Base-by-base conservation (phyloP, 2,797 vertebrate genomes). In the Anguilla obscura region DNA sequence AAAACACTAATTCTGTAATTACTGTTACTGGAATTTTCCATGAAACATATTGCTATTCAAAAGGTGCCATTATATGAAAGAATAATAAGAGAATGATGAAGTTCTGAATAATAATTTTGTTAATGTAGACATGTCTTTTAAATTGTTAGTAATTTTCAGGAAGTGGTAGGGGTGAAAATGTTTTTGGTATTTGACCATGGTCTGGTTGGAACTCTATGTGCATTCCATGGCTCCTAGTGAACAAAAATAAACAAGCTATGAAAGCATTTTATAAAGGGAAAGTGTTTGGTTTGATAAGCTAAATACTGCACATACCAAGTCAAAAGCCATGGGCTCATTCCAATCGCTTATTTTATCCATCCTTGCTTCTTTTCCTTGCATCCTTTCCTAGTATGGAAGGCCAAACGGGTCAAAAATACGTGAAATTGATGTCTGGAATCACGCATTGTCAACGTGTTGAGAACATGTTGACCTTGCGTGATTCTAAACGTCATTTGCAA, bases 251-350 rank as follows among this genome's bases (percentile, higher is more conserved):
- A 36, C 71, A 36, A 74, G 2, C 71, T 30, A 14, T 36, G 9
- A 74, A 79, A 79, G 1, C 45, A 79, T 79, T 48, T 80, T 40
- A 21, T 24, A 80, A 80, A 48, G 14, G 76, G 33, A 80, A 80
- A 80, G 76, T 48, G 40, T 80, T 80, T 80, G 6, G 76, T 48
- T 80, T 21, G 69, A 80, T 80, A 14, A 80, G 14, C 76, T 45
- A 48, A 80, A 76, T 76, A 76, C 71, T 36, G 36, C 36, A 8
- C 76, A 80, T 48, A 80, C 16, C 76, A 40, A 24, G 33, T 21
- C 33, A 18, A 80, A 7, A 10, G 36, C 14, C 6, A 80, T 80
- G 30, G 5, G 33, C 33, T 1, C 40, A 45, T 45, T 45, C 40
- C 40, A 45, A 45, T 45, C 40, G 4, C 40, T 45, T 45, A 45